These are phyloP conservation scores for Nomada fabriciana DNA, from an alignment of 2,888 invertebrate species.

Conservation along the genomic window DNA sequence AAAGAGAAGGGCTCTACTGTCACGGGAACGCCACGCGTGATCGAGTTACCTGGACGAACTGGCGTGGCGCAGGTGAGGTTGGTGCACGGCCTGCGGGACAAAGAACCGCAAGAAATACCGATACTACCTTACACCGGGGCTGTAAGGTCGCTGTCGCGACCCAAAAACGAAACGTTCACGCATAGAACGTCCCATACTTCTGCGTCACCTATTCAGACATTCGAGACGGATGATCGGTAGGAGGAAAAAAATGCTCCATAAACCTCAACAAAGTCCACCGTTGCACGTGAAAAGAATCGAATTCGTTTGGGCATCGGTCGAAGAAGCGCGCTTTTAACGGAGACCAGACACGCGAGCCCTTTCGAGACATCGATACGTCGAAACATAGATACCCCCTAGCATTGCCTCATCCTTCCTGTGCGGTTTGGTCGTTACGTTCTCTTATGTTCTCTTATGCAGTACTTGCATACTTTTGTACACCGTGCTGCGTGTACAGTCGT, in stretches of 20 bases:
- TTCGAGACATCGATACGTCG: conserved; percentile 69
- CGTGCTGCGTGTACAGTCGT: neutral
- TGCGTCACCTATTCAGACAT: neutral
- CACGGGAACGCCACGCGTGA: conserved; percentile 79
- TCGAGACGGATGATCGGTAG: neutral
- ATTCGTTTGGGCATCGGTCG: neutral
- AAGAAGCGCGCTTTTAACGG: conserved; percentile 58
- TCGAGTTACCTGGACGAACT: conserved; percentile 81
- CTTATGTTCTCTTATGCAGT: conserved; percentile 31
- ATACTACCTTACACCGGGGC: conserved; percentile 76
- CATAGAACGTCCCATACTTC: neutral
- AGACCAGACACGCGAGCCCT: conserved; percentile 72
- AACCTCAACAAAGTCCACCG: neutral
- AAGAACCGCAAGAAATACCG: conserved; percentile 83
- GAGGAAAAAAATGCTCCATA: neutral
- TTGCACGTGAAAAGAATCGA: neutral
- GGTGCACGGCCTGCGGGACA: conserved; percentile 79
- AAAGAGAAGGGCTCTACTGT: conserved; percentile 57
- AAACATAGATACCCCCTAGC: conserved; percentile 72
- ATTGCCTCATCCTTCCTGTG: conserved; percentile 70
- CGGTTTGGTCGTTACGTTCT: conserved; percentile 66
- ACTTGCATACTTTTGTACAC: neutral
- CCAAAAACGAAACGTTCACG: conserved; percentile 28
- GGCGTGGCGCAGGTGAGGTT: conserved; percentile 76
- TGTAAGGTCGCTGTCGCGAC: conserved; percentile 75